Conservation (phyloP, 2,888 invertebrate species). For the Synanthedon tipuliformis region DNA sequence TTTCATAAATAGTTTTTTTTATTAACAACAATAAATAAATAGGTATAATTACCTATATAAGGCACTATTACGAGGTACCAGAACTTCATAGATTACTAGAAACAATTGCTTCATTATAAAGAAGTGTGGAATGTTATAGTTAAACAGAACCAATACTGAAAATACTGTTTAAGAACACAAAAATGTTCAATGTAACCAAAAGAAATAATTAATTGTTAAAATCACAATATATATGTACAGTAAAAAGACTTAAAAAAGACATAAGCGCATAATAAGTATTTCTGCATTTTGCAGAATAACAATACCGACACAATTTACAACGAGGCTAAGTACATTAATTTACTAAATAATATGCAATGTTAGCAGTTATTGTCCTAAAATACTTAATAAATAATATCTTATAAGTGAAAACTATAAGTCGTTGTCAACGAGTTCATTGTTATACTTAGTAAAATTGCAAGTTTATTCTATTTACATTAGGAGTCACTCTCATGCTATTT, state of each 20-base stretch:
- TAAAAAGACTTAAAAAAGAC: slow-evolving; percentile 52
- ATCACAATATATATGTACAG: slow-evolving; percentile 1
- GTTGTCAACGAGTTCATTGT: slow-evolving; percentile 29
- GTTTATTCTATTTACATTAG: slow-evolving; percentile 39
- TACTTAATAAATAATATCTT: slow-evolving; percentile 64
- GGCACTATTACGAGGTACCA: slow-evolving; percentile 63
- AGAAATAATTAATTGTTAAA: neutral
- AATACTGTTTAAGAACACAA: neutral
- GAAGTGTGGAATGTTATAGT: slow-evolving; percentile 60
- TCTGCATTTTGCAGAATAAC: slow-evolving; percentile 71
- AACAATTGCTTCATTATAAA: slow-evolving; percentile 22
- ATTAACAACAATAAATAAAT: slow-evolving; percentile 66
- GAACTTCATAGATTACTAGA: slow-evolving; percentile 39
- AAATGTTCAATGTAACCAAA: neutral
- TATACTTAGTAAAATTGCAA: slow-evolving; percentile 34
- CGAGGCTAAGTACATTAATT: slow-evolving; percentile 35
- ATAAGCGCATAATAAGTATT: slow-evolving; percentile 71
- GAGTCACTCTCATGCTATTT: slow-evolving; percentile 38
- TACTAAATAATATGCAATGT: slow-evolving; percentile 47
- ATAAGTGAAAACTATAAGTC: slow-evolving; percentile 29
- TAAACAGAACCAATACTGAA: slow-evolving; percentile 12
- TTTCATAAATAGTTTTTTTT: slow-evolving; percentile 59
- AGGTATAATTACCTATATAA: slow-evolving; percentile 53
- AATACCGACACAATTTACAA: slow-evolving; percentile 70
- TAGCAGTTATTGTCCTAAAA: slow-evolving; percentile 39